These are phyloP conservation scores for Dicerorhinus sumatrensis DNA, from an alignment of 2,113 vertebrate genomes.

Conservation along the genomic window DNA sequence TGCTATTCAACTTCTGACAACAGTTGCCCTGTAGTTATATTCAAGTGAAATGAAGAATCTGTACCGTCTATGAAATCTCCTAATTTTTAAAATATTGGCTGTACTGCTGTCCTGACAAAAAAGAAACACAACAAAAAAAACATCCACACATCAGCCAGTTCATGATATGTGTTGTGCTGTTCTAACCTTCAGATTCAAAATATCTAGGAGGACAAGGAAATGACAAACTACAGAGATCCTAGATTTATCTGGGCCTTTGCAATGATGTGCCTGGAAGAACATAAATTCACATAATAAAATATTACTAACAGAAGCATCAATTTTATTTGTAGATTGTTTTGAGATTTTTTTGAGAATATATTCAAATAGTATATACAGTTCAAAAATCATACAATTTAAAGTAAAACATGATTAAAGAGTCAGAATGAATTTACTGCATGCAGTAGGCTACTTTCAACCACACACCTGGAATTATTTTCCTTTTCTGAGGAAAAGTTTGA, in stretches of 20 bases:
- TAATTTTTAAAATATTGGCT: background rate
- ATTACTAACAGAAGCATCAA: background rate
- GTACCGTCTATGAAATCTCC: background rate
- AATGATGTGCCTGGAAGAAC: background rate
- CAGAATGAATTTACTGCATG: background rate
- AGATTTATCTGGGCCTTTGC: background rate
- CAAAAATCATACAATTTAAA: background rate
- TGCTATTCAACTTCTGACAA: background rate
- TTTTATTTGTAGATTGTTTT: background rate
- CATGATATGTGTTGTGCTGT: background rate
- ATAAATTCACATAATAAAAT: background rate
- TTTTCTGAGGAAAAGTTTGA: constrained; percentile 6
- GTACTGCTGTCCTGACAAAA: background rate
- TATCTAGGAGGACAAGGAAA: background rate
- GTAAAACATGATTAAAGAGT: background rate
- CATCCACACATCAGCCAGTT: background rate
- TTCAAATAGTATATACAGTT: background rate
- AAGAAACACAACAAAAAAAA: background rate
- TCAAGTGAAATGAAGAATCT: background rate
- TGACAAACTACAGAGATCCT: background rate
- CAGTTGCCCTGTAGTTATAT: background rate
- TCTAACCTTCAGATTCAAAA: constrained; percentile 33
- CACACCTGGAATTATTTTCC: background rate
- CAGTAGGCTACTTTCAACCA: background rate
- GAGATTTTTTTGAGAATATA: background rate